phyloP scores from a whole-genome alignment of 2,113 vertebrate genomes.

The Pagrus major region DNA sequence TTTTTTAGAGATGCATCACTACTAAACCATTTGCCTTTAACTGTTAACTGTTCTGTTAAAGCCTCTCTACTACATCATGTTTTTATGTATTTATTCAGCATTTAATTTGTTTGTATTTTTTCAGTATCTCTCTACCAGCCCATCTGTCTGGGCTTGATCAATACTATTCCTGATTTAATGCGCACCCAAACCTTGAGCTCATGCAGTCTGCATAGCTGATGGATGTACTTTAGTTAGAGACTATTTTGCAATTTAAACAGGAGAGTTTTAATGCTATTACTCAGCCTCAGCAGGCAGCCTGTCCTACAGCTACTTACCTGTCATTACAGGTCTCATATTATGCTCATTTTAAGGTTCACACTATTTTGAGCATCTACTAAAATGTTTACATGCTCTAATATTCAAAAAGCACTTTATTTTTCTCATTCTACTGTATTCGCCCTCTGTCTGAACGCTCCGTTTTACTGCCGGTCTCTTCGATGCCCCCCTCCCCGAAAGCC shows the following conservation, averaged over 20 bases:
- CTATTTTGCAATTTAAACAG: slow-evolving; percentile 4
- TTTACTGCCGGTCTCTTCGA: too few species aligned
- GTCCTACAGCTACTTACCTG: neutral
- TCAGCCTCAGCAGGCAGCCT: neutral
- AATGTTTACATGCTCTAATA: too few species aligned
- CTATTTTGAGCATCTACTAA: too few species aligned
- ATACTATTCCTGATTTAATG: slow-evolving; percentile 19
- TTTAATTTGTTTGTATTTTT: neutral
- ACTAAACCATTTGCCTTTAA: neutral
- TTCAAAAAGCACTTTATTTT: too few species aligned
- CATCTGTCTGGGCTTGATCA: slow-evolving; percentile 12
- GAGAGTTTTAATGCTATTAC: neutral
- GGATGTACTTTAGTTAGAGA: neutral
- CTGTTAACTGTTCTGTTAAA: too few species aligned
- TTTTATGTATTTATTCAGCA: neutral
- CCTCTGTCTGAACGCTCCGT: too few species aligned
- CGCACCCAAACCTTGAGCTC: neutral
- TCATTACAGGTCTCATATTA: too few species aligned
- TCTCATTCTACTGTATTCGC: too few species aligned
- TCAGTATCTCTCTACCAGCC: neutral
- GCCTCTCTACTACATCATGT: neutral
- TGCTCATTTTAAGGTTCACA: too few species aligned
- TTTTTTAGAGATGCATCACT: neutral
- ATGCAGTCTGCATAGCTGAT: slow-evolving; percentile 3
- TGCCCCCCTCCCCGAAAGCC: too few species aligned